These are phyloP conservation scores for Drosophila punjabiensis DNA, from an alignment of 1,140 invertebrate genomes.

Conservation along the genomic window DNA sequence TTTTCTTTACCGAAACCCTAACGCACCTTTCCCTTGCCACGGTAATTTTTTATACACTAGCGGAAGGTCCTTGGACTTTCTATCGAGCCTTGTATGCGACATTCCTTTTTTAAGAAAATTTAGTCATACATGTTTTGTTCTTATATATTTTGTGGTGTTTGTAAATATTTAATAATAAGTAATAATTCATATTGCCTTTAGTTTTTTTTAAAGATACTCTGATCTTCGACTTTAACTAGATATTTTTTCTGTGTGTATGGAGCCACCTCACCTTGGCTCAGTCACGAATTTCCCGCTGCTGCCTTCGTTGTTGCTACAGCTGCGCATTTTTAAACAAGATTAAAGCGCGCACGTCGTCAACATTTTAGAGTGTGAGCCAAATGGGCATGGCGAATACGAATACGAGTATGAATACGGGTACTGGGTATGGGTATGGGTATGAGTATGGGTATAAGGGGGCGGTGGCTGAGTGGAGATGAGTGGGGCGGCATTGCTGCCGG, in stretches of 20 bases:
- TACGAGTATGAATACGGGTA: conserved; percentile 3
- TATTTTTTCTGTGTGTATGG: conserved; percentile 4
- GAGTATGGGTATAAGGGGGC: neutral
- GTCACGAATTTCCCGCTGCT: conserved; percentile 33
- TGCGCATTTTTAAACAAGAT: conserved; percentile 83
- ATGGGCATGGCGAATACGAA: conserved; percentile 27
- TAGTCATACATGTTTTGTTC: too few relatives aligned
- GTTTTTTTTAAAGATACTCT: neutral
- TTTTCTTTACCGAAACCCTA: conserved; percentile 21
- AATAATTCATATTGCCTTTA: too few relatives aligned
- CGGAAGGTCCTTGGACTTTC: neutral
- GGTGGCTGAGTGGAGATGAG: conserved; percentile 4
- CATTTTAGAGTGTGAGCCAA: conserved; percentile 54
- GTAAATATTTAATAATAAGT: too few relatives aligned
- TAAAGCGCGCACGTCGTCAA: conserved; percentile 76
- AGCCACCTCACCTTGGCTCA: conserved; percentile 16
- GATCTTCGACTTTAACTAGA: neutral
- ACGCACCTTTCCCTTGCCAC: conserved; percentile 12
- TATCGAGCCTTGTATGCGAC: neutral
- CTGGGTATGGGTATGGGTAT: neutral
- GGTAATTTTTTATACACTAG: conserved; percentile 6
- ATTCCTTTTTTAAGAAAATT: neutral
- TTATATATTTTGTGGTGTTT: neutral
- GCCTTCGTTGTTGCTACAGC: conserved; percentile 60
- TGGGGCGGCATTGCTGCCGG: conserved; percentile 59